phyloP scores from a whole-genome alignment of 1,140 invertebrate species.

The Gryllus bimaculatus region DNA sequence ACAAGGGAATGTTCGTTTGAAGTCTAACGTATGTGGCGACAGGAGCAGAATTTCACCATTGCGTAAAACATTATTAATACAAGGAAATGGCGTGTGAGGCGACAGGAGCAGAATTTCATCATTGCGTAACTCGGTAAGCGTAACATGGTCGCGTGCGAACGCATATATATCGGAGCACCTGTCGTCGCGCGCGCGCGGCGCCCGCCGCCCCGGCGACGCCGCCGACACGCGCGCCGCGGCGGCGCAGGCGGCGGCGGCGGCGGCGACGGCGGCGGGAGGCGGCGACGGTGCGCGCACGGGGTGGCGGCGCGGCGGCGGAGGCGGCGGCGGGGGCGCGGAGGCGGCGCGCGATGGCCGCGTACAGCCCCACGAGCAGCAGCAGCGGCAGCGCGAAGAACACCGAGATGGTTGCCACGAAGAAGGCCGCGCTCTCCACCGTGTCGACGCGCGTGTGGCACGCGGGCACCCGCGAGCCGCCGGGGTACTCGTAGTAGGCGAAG shows the following conservation, averaged over 20 bases:
- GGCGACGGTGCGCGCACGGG: constrained; percentile 27
- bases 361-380: constrained; percentile 66
- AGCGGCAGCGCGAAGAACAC: constrained; percentile 79
- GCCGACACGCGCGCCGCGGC: background rate
- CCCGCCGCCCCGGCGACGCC: no score
- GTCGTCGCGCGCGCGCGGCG: background rate
- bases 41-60: no score
- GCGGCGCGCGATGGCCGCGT: constrained; percentile 71
- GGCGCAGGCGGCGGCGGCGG: background rate
- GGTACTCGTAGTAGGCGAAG: constrained; percentile 55
- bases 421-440: constrained; percentile 60
- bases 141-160: no score
- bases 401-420: constrained; percentile 66
- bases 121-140: no score
- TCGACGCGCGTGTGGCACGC: constrained; percentile 65
- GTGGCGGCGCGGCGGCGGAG: constrained; percentile 39
- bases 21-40: no score
- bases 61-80: no score
- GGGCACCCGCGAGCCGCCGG: constrained; percentile 56
- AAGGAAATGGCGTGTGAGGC: no score
- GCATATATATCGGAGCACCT: constrained; percentile 16
- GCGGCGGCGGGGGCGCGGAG: constrained; percentile 66
- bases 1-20: no score
- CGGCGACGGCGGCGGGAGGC: background rate
- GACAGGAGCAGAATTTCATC: no score